These are phyloP conservation scores for Parazoanthus swiftii DNA, from an alignment of 92 coral and sea anemone species.

Conservation along the genomic window DNA sequence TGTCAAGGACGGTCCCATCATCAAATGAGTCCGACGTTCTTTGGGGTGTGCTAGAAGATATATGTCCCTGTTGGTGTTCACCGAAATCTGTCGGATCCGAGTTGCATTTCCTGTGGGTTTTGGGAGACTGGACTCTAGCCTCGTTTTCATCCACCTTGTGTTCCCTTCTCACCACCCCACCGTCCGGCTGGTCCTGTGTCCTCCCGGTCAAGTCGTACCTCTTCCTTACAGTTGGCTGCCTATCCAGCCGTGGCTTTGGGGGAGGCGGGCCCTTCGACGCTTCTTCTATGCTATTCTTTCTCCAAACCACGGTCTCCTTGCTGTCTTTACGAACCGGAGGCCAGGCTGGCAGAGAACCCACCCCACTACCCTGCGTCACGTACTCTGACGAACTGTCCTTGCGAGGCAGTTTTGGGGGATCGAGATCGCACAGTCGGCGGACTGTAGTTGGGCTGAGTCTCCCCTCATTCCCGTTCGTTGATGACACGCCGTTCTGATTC, in stretches of 20 bases:
- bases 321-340: conserved; percentile 71
- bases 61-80: conserved; percentile 26
- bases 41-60: conserved; percentile 27
- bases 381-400: conserved; percentile 45
- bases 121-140: conserved; percentile 39
- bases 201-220: conserved; percentile 61
- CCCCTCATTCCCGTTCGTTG: conserved; percentile 40
- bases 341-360: conserved; percentile 49
- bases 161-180: conserved; percentile 42
- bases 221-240: conserved; percentile 74
- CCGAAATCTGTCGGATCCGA: conserved; percentile 74
- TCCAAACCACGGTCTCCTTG: conserved; percentile 50
- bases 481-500: conserved; percentile 60
- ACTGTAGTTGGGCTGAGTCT: conserved; percentile 90
- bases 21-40: conserved; percentile 59
- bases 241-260: conserved; percentile 82
- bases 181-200: conserved; percentile 40
- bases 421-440: conserved; percentile 82
- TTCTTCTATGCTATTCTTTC: conserved; percentile 3
- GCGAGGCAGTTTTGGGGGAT: conserved; percentile 63
- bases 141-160: conserved; percentile 46
- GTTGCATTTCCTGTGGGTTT: conserved; percentile 64
- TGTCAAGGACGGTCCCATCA: conserved; percentile 40
- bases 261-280: conserved; percentile 59
- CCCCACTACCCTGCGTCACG: conserved; percentile 25